Conservation (phyloP, 2,113 vertebrate genomes). For the Anas platyrhynchos region DNA sequence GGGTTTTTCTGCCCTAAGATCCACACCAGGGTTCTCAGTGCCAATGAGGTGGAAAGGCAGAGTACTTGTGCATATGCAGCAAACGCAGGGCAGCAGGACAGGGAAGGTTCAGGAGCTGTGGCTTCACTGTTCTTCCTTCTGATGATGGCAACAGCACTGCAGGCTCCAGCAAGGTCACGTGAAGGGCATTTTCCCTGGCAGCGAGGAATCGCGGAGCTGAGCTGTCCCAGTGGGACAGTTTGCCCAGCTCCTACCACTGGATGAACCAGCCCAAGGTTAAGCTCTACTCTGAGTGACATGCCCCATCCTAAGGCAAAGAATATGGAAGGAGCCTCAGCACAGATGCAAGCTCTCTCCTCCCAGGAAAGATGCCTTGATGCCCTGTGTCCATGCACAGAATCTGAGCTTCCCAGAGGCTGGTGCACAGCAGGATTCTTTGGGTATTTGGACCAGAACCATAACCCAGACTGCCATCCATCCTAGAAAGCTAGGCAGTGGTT, state of each 20-base stretch:
- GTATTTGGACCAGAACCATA: background rate
- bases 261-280: background rate
- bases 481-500: background rate
- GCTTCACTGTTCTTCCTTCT: background rate
- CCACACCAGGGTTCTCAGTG: background rate
- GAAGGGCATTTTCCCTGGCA: background rate
- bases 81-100: background rate
- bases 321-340: background rate
- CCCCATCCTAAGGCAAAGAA: background rate
- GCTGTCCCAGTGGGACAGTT: background rate
- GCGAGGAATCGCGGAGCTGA: background rate
- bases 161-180: background rate
- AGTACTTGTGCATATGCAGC: background rate
- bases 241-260: background rate
- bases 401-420: background rate
- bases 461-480: too few species aligned
- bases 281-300: background rate
- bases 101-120: background rate
- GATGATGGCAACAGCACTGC: background rate
- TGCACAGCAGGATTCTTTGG: background rate
- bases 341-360: background rate
- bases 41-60: background rate
- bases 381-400: background rate
- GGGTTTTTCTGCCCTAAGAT: background rate
- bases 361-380: background rate